A percentile compares a stretch with the other conserved stretches of the same genome.
Conservation (phyloP, 1,140 invertebrate species). For the Mactra quadrangularis region DNA sequence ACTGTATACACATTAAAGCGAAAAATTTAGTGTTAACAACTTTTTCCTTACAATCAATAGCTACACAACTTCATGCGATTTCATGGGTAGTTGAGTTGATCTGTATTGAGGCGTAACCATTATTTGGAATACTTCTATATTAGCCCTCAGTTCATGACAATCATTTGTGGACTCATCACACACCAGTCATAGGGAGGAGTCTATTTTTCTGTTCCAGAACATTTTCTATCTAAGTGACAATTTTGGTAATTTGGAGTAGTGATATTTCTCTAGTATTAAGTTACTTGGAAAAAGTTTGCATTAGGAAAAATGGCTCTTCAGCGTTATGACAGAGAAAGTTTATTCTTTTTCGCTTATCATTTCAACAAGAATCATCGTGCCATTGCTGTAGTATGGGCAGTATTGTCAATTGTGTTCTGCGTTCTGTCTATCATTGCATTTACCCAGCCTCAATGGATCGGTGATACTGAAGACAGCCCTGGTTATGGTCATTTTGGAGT, state of each 20-base stretch:
- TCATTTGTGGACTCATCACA: slow-evolving; percentile 3
- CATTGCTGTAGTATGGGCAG: slow-evolving; percentile 97
- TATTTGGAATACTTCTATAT: slow-evolving; percentile 29
- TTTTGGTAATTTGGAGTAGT: too few species aligned
- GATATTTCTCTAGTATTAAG: too few species aligned
- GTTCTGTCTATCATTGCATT: slow-evolving; percentile 97
- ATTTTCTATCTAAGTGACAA: too few species aligned
- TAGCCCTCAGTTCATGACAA: slow-evolving; percentile 15
- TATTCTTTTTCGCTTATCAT: slow-evolving; percentile 53
- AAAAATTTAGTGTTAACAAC: slow-evolving; percentile 11
- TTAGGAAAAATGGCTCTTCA: slow-evolving; percentile 46
- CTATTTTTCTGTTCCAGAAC: neutral
- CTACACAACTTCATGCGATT: slow-evolving; percentile 4
- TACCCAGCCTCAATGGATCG: slow-evolving; percentile 96
- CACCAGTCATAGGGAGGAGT: slow-evolving; percentile 10
- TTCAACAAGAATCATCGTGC: slow-evolving; percentile 86
- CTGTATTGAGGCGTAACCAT: slow-evolving; percentile 30
- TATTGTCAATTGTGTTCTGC: slow-evolving; percentile 96
- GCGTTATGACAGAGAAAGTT: slow-evolving; percentile 50
- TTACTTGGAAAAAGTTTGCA: neutral
- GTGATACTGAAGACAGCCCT: slow-evolving; percentile 90
- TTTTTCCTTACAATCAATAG: slow-evolving; percentile 35
- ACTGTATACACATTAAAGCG: neutral
- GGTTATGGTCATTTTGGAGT: slow-evolving; percentile 94
- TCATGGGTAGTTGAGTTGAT: slow-evolving; percentile 28